Evolutionary conservation across 2,888 invertebrate genomes (phyloP), one percentile per base, ranked within the genome.

Genomic region (Lapara coniferarum): DNA sequence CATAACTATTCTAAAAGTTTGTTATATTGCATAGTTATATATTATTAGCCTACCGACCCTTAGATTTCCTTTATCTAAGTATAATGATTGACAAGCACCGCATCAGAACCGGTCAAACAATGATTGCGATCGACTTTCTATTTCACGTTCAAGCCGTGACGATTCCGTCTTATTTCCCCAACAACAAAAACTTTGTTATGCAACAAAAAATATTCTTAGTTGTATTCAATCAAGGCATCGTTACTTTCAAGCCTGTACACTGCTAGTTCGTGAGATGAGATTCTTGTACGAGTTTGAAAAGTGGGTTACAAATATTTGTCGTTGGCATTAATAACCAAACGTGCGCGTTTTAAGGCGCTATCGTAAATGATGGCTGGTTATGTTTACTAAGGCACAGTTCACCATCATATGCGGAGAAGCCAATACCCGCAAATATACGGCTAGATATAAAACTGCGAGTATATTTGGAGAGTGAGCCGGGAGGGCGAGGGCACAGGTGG

Each of bases 61-160:
- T 46, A 37, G 55, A 52, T 66, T 58, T 68, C 56, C 69, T 68
- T 72, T 73, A 77, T 76, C 73, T 71, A n/a, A n/a, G n/a, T n/a
- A 73, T 72, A 71, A 69, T 78, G 80, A 81, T 82, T 79, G 78
- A 81, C 77, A 78, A 78, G 80, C 75, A 75, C 75, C 75, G 78
- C 77, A 79, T 77, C 77, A 79, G 77, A 76, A 76, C 78, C 81
- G 80, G 75, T 78, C 77, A 81, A 80, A 78, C 77, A 81, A 80
- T 79, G 79, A 81, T 83, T 74, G 76, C 79, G 78, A 80, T 82
- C 77, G 78, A 87, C 89, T 90, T 89, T 90, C 89, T 87, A 88
- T 89, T 89, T 89, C 87, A 85, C 78, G 82, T 80, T 83, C 82
- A 78, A 78, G 76, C 83, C 84, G 85, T 87, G 83, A 83, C 83